Evolutionary conservation across 2,797 vertebrate genomes (phyloP), one percentile per base, ranked within the genome.

Genomic region (Morelia viridis): DNA sequence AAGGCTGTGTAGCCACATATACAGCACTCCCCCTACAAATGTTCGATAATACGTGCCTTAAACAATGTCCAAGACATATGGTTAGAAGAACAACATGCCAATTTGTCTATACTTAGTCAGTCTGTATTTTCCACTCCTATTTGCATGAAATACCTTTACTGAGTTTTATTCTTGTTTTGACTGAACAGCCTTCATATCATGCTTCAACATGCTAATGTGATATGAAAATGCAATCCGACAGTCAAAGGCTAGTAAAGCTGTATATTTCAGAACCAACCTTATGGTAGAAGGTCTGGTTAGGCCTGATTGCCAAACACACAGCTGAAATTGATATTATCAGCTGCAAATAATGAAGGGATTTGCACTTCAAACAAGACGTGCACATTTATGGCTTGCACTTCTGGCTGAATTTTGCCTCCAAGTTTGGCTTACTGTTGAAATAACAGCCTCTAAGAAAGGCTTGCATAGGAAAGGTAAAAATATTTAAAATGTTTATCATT

Each of bases 291-390:
- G 87, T 92, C 41, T 8, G 88, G 84, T 0, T 0, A 60, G 85
- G 89, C 88, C 35, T 11, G 1, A n/a, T 35, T 35, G 53, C 91
- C 95, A 95, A 90, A 53, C 0, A 7, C 5, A 41, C 61, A 76
- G 7, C 91, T 94, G 95, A 91, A 94, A 94, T 84, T 9, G 8
- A 60, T 64, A n/a, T 93, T 76, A 46, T 46, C 35, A 83, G 35
- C 31, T 5, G 71, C 83, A 64, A n/a, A n/a, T 76, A 89, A 13
- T 57, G 61, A 22, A 89, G 83, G 94, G 61, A 85, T 85, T 94
- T 50, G 89, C 61, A 24, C n/a, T 90, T 93, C 61, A 92, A 89
- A 62, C 65, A 87, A 41, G 13, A 89, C 84, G 41, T 61, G 68
- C 7, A 19, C 28, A 53, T 94, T 28, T 58, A 88, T 88, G 1